Percentiles rank a stretch among this genome's conserved stretches.
Conservation (phyloP, 2,888 invertebrate genomes). For the Leptopterna dolabrata region DNA sequence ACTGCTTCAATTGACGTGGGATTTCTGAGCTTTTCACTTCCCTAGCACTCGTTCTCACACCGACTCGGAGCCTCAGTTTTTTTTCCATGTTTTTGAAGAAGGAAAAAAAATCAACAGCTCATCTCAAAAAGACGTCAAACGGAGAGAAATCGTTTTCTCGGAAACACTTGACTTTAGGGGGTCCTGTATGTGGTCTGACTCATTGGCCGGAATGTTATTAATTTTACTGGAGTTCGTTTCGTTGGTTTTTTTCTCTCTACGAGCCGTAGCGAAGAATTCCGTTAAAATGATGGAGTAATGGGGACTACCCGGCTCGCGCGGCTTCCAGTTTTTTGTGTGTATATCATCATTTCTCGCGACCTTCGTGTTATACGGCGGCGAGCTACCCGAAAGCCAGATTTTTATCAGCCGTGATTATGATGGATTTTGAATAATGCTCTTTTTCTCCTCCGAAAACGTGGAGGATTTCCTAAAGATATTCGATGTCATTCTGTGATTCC, state of each 20-base stretch:
- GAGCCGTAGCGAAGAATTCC: not conserved
- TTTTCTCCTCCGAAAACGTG: not conserved
- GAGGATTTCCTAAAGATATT: too few species aligned
- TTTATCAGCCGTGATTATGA: not conserved
- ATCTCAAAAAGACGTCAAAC: slow-evolving; percentile 13
- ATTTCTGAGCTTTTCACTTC: not conserved
- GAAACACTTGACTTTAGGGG: slow-evolving; percentile 7
- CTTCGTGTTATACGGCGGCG: not conserved
- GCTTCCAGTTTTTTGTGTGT: not conserved
- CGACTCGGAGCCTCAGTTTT: not conserved
- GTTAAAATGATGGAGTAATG: slow-evolving; percentile 29
- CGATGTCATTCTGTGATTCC: too few species aligned
- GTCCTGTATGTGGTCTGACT: not conserved
- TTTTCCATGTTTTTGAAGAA: not conserved
- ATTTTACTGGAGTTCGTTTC: not conserved
- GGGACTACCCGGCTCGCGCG: slow-evolving; percentile 9
- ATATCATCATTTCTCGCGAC: slow-evolving; percentile 1
- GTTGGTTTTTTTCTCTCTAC: not conserved
- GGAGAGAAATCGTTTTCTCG: slow-evolving; percentile 20
- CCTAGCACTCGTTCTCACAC: not conserved
- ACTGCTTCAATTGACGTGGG: not conserved
- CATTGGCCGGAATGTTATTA: slow-evolving; percentile 7
- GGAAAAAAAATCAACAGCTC: not conserved
- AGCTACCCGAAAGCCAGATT: not conserved
- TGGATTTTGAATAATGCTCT: not conserved